phyloP scores from a whole-genome alignment of 35 echinoderm and acorn worm genomes.

The Heliocidaris tuberculata region DNA sequence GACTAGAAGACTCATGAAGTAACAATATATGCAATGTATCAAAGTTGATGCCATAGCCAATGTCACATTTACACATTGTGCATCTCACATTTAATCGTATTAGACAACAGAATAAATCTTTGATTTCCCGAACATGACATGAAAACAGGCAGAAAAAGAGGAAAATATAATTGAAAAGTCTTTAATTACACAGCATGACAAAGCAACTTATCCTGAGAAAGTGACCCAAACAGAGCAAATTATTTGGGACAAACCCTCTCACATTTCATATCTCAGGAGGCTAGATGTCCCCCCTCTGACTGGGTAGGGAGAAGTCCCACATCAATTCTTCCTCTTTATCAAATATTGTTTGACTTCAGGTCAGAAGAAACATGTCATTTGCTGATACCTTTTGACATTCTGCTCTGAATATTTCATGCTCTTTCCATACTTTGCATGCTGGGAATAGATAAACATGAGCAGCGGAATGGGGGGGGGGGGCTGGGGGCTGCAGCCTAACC shows the following conservation, averaged over 20 bases:
- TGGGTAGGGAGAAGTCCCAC: not conserved
- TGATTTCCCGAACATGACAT: not conserved
- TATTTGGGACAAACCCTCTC: not conserved
- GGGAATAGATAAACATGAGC: not conserved
- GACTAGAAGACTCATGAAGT: not conserved
- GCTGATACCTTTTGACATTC: not conserved
- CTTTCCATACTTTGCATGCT: not conserved
- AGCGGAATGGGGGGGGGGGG: too few species aligned
- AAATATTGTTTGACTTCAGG: slow-evolving; percentile 1
- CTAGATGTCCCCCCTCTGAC: not conserved
- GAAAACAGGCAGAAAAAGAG: not conserved
- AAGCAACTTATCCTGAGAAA: not conserved
- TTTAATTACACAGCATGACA: not conserved
- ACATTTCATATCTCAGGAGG: not conserved
- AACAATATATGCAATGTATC: not conserved
- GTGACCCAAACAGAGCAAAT: slow-evolving; percentile 11
- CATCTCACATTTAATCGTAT: not conserved
- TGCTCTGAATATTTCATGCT: not conserved
- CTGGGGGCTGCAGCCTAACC: too few species aligned
- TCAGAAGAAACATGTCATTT: not conserved
- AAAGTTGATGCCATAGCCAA: not conserved
- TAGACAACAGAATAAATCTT: not conserved
- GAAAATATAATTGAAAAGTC: not conserved
- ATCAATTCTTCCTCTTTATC: slow-evolving; percentile 4
- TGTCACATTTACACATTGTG: not conserved